Conservation (phyloP, 2,888 invertebrate genomes). For the Ophion ellenae region DNA sequence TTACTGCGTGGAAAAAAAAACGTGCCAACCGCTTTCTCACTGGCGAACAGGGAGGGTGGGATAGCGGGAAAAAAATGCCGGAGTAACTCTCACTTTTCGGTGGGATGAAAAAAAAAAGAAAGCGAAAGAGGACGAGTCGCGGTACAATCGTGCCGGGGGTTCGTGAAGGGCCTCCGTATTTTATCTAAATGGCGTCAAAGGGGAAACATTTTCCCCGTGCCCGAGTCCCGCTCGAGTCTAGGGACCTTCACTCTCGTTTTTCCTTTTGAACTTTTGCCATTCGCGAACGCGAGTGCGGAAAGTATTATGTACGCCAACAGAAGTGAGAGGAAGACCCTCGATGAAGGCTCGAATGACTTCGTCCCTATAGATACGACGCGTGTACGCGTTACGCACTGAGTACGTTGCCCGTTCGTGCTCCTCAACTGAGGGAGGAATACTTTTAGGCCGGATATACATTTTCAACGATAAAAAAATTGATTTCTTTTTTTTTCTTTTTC, state of each 20-base stretch:
- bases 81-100: constrained; percentile 57
- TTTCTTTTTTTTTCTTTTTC: too few species aligned
- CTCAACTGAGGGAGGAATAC: too few species aligned
- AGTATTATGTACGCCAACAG: constrained; percentile 5
- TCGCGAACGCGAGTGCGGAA: constrained; percentile 45
- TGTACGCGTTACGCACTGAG: constrained; percentile 15
- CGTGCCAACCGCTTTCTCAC: constrained; percentile 58
- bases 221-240: constrained; percentile 70
- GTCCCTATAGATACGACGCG: constrained; percentile 32
- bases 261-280: constrained; percentile 35
- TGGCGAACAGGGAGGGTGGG: constrained; percentile 42
- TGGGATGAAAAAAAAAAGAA: constrained; percentile 30
- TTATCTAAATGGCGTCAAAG: constrained; percentile 82
- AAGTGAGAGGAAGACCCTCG: constrained; percentile 36
- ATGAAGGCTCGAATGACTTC: constrained; percentile 48
- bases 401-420: constrained; percentile 11
- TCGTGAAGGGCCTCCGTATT: constrained; percentile 76
- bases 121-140: constrained; percentile 42
- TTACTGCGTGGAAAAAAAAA: constrained; percentile 69
- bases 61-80: constrained; percentile 41
- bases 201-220: constrained; percentile 68
- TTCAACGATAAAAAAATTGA: too few species aligned
- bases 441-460: too few species aligned
- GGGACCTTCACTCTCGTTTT: constrained; percentile 62
- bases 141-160: constrained; percentile 68